phyloP scores from a whole-genome alignment of 2,113 vertebrate species.

The Ivindomyrus marchei region DNA sequence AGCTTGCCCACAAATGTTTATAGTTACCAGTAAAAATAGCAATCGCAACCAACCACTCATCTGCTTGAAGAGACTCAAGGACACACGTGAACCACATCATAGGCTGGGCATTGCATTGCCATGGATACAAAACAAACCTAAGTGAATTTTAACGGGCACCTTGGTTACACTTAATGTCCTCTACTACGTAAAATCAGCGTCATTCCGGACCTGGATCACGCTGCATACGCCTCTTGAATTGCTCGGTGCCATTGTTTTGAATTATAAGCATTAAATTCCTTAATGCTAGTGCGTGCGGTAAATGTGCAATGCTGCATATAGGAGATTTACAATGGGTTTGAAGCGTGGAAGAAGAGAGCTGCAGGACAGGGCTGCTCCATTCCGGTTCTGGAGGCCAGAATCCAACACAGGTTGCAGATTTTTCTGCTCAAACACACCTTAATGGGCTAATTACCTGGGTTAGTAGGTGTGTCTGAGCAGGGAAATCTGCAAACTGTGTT shows the following conservation, averaged over 20 bases:
- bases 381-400: neutral
- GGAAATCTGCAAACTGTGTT: neutral
- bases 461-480: neutral
- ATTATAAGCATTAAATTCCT: neutral
- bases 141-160: constrained; percentile 10
- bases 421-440: neutral
- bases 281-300: neutral
- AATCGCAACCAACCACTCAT: neutral
- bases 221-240: neutral
- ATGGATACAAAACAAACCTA: constrained; percentile 11
- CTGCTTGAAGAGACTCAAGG: constrained; percentile 1
- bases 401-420: neutral
- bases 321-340: neutral
- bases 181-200: neutral
- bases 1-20: neutral
- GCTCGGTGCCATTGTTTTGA: neutral
- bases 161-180: neutral
- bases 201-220: neutral
- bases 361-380: neutral
- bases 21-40: constrained; percentile 16
- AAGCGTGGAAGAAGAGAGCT: neutral
- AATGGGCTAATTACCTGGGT: neutral
- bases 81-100: constrained; percentile 8
- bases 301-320: neutral
- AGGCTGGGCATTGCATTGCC: neutral